phyloP scores from a whole-genome alignment of 2,113 vertebrate species.

The Pollimyrus isidori region DNA sequence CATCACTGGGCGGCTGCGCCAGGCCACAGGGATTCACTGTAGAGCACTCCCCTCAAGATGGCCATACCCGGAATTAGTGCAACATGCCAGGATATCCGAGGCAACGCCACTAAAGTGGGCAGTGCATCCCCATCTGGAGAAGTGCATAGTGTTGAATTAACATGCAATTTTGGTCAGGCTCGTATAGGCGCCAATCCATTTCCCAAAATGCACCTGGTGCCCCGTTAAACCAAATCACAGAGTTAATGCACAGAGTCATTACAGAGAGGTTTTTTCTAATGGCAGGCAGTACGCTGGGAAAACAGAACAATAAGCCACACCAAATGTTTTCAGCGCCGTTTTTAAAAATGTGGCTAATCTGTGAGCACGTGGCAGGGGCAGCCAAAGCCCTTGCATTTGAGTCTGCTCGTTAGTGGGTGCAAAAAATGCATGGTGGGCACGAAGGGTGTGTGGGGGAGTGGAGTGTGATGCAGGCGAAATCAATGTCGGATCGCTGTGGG shows the following conservation, averaged over 20 bases:
- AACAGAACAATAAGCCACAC: neutral
- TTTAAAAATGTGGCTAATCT: neutral
- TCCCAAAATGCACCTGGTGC: neutral
- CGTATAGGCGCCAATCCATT: neutral
- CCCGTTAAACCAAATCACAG: neutral
- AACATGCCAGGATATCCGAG: conserved; percentile 33
- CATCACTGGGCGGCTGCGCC: conserved; percentile 27
- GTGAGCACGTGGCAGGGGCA: neutral
- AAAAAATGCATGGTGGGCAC: neutral
- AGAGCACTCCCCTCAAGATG: conserved; percentile 44
- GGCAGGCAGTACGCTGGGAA: neutral
- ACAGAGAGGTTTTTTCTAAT: neutral
- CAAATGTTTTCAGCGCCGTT: neutral
- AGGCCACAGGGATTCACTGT: conserved; percentile 43
- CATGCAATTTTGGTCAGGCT: conserved; percentile 18
- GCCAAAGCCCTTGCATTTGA: neutral
- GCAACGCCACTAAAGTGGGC: conserved; percentile 36
- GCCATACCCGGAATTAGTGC: conserved; percentile 41
- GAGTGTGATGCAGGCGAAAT: neutral
- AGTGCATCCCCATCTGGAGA: conserved; percentile 46
- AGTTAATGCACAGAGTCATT: neutral
- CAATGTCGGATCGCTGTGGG: neutral
- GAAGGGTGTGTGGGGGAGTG: no score
- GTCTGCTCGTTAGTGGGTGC: neutral
- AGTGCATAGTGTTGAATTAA: conserved; percentile 32